Evolutionary conservation across 2,113 vertebrate species (phyloP), one percentile per base, ranked within the genome.

Genomic region (Seriola quinqueradiata): DNA sequence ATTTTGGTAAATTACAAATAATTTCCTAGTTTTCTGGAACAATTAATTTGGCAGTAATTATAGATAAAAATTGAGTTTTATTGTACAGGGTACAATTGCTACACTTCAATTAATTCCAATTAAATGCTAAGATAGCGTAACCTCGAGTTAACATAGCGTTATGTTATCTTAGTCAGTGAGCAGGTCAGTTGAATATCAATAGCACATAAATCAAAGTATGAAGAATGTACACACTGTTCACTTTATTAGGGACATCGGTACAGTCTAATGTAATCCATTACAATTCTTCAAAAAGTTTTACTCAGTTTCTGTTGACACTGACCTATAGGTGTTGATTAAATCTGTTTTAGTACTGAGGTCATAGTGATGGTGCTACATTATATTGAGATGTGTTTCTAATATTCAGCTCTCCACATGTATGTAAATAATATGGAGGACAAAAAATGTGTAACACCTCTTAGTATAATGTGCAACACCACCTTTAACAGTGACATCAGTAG

Each of bases 11-110:
- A 57, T 50, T 52, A 12, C 14, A 46, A 46, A 73, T 48, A 8
- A 48, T 46, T 60, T 36, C 38, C 55, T 19, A n/a, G 12, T 40
- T 77, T 77, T 70, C 14, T 63, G n/a, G 4, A 68, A 59, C 14
- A 28, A 11, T 44, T 61, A 19, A 70, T 70, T 59, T 54, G 0
- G 1, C 3, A 23, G 16, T 64, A 38, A 70, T 75, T 70, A 32
- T 5, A 75, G 9, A 19, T 10, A 46, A 46, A 28, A 77, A 67
- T 58, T 25, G 17, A 48, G 44, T 28, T 28, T 28, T 28, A 28
- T 28, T 28, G 28, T 28, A 42, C 64, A n/a, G 17, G 50, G 28
- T 79, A 59, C 14, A 57, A 1, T 34, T 50, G 21, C 36, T 63
- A 10, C 46, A 50, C 46, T 50, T 50, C 19, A 21, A 52, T 52